phyloP scores from a whole-genome alignment of 2,888 invertebrate species.

The Limnephilus lunatus region DNA sequence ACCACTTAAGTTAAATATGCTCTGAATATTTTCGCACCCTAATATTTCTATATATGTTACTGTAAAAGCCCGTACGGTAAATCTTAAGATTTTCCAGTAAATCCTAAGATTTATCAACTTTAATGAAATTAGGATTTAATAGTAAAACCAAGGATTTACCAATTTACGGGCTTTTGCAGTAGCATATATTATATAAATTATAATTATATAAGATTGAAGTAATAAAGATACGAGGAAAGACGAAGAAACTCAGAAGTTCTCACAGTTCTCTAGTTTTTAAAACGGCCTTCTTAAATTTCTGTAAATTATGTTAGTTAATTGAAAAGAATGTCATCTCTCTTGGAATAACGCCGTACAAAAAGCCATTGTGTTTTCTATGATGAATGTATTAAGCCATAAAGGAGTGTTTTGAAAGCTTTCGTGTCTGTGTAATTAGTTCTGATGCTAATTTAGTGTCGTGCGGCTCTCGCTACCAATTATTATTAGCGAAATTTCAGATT shows the following conservation, averaged over 20 bases:
- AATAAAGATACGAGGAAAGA: neutral
- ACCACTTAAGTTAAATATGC: neutral
- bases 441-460: neutral
- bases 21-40: neutral
- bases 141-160: too few relatives aligned
- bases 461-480: conserved; percentile 3
- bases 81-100: too few relatives aligned
- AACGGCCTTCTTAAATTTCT: neutral
- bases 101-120: too few relatives aligned
- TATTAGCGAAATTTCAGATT: neutral
- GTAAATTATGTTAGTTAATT: neutral
- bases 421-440: conserved; percentile 21
- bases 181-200: neutral
- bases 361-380: neutral
- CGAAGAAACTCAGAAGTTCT: neutral
- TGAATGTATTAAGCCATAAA: neutral
- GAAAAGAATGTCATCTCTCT: too few relatives aligned
- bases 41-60: neutral
- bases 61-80: too few relatives aligned
- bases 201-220: neutral
- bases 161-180: too few relatives aligned
- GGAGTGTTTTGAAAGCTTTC: conserved; percentile 27
- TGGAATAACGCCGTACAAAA: neutral
- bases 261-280: neutral
- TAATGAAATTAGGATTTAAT: too few relatives aligned